A percentile compares a stretch with the other conserved stretches of the same genome.
Evolutionary conservation across 2,888 invertebrate species (phyloP).

Genomic region (Cyclophora punctaria): DNA sequence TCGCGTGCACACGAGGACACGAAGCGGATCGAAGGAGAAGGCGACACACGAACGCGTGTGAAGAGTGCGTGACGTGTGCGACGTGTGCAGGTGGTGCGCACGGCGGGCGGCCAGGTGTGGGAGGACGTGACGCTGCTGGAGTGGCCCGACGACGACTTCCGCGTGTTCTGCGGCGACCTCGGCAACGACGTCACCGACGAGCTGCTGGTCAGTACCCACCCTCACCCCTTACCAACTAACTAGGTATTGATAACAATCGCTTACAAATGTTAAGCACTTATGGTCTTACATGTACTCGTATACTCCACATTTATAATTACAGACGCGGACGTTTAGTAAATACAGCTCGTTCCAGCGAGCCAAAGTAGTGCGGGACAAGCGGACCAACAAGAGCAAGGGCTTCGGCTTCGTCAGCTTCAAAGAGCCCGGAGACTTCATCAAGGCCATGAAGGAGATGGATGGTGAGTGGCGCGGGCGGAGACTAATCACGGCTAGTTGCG

Average conservation of each 20-base stretch:
- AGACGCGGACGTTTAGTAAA: constrained; percentile 94
- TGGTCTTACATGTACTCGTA: too few species aligned
- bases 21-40: too few species aligned
- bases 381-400: constrained; percentile 98
- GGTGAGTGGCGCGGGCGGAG: constrained; percentile 73
- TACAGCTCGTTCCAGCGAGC: constrained; percentile 95
- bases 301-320: constrained; percentile 12
- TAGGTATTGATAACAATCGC: too few species aligned
- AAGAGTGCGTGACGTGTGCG: too few species aligned
- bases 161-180: constrained; percentile 99
- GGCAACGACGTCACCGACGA: constrained; percentile 99
- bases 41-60: too few species aligned
- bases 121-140: constrained; percentile 95
- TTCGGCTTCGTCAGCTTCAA: constrained; percentile 99
- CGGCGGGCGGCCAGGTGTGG: constrained; percentile 96
- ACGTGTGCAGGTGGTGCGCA: constrained; percentile 80
- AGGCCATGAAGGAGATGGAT: constrained; percentile 99
- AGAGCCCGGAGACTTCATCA: constrained; percentile 97
- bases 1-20: too few species aligned
- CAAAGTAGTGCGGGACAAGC: constrained; percentile 95
- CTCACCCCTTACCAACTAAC: too few species aligned
- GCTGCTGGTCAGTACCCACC: constrained; percentile 75
- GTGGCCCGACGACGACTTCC: constrained; percentile 99
- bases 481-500: too few species aligned
- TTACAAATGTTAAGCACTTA: too few species aligned